Evolutionary conservation across 1,140 invertebrate species (phyloP), one percentile per base, ranked within the genome.

Genomic region (Ctenoplectra terminalis): DNA sequence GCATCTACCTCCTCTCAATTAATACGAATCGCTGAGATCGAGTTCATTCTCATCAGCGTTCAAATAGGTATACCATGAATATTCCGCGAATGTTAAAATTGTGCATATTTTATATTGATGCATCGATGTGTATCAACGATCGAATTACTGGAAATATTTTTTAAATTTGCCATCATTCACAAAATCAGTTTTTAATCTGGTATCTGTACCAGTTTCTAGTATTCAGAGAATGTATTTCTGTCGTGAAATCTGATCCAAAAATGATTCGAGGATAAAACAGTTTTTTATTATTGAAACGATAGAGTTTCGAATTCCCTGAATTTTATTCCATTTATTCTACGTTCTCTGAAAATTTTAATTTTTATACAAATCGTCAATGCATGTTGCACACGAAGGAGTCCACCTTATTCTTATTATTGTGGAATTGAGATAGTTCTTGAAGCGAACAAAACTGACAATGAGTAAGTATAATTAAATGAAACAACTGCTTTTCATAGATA

Each of bases 1-100:
- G 74, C 23, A 50, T 69, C 26, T 40, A 52, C 11, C 46, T 9
- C 1, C 37, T 34, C 46, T 26, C 31, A 60, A 75, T 75, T 75
- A 75, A 75, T 48, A 9, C 31, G 43, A 34, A 23, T 29, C 56
- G 40, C 26, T n/a, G 26, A 26, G 54, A 58, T 29, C 26, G n/a
- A 60, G 46, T 52, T 52, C 67, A 52, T 70, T 70, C 29, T 37
- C 46, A 20, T 43, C 17, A 23, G 7, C n/a, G 37, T 7, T 40
- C 69, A 20, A 31, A 37, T 23, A 34, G n/a, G n/a, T n/a, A n/a
- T n/a, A n/a, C 8, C 29, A 20, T 20, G 13, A n/a, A 52, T 70
- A 70, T 73, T 73, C 29, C 46, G 8, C 52, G n/a, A 31, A 46
- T 72, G 43, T 17, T 20, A 8, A 3, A 5, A 37, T 13, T n/a